These are phyloP conservation scores for Gallinago media DNA, from an alignment of 2,113 vertebrate genomes.

Conservation along the genomic window DNA sequence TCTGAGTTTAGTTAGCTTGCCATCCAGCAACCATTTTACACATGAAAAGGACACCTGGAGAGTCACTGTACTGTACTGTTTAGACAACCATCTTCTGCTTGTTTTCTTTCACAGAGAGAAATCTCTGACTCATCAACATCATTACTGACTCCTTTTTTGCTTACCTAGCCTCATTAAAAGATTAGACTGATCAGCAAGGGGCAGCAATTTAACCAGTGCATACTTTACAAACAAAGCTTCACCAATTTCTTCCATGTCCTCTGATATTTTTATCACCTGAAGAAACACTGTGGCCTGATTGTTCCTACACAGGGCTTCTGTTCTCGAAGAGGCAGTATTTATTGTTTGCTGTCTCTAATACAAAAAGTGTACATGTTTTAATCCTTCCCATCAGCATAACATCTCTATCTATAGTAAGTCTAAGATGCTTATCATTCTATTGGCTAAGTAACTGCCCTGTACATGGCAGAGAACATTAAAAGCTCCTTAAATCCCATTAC, in stretches of 20 bases:
- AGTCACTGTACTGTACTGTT: background rate
- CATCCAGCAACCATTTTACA: background rate
- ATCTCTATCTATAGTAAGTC: background rate
- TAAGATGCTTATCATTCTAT: background rate
- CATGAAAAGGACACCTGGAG: background rate
- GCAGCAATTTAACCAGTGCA: conserved; percentile 16
- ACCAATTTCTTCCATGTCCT: background rate
- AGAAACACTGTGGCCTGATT: background rate
- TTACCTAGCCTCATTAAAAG: conserved; percentile 56
- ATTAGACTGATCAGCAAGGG: conserved; percentile 30
- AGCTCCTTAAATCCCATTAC: conserved; percentile 18
- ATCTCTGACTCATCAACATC: conserved; percentile 46
- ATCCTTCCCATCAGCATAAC: background rate
- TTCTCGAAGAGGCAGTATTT: background rate
- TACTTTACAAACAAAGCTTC: conserved; percentile 28
- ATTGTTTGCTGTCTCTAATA: background rate
- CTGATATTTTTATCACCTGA: background rate
- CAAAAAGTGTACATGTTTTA: background rate
- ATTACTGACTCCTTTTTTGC: conserved; percentile 52
- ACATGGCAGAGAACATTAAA: background rate
- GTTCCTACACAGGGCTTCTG: background rate
- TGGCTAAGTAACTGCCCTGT: background rate
- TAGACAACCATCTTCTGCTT: background rate
- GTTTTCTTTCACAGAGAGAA: conserved; percentile 6
- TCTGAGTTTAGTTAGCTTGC: background rate